Percentiles rank a stretch among this genome's conserved stretches.
Evolutionary conservation across 2,797 vertebrate species (phyloP).

Genomic region (Micromesistius poutassou): DNA sequence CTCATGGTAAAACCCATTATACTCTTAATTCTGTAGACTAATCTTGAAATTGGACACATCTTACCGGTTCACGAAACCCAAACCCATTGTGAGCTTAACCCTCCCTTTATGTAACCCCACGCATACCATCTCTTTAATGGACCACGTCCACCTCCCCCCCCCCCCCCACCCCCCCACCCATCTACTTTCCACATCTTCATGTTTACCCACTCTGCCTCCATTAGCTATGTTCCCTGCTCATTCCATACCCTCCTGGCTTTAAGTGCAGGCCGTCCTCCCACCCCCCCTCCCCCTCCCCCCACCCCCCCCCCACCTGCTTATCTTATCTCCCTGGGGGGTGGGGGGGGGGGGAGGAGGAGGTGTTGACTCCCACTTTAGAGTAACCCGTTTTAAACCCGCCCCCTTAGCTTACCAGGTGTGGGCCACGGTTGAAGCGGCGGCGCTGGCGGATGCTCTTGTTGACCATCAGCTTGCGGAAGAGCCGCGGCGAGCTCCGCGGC

Average conservation of each 20-base stretch:
- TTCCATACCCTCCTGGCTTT: neutral
- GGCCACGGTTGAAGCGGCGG: slow-evolving; percentile 95
- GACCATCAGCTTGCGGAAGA: slow-evolving; percentile 96
- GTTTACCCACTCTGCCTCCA: slow-evolving; percentile 9
- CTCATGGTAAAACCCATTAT: slow-evolving; percentile 25
- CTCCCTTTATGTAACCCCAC: neutral
- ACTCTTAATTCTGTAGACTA: slow-evolving; percentile 48
- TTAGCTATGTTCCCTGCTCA: neutral
- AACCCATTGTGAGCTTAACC: neutral
- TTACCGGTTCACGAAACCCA: neutral
- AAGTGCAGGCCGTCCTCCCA: too few relatives aligned
- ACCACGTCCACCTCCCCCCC: slow-evolving; percentile 8
- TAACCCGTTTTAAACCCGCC: slow-evolving; percentile 53
- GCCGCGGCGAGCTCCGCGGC: slow-evolving; percentile 91
- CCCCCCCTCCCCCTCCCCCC: neutral
- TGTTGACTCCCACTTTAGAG: slow-evolving; percentile 4
- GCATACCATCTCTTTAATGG: neutral
- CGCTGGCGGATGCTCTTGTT: slow-evolving; percentile 96
- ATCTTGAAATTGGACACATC: neutral
- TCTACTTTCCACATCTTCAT: slow-evolving; percentile 12
- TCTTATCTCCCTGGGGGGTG: neutral
- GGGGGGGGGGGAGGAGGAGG: too few relatives aligned
- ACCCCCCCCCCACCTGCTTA: neutral
- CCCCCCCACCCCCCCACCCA: slow-evolving; percentile 1
- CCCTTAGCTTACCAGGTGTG: slow-evolving; percentile 98